These are phyloP conservation scores for Metallyticus violacea DNA, from an alignment of 2,888 invertebrate species.

Conservation along the genomic window DNA sequence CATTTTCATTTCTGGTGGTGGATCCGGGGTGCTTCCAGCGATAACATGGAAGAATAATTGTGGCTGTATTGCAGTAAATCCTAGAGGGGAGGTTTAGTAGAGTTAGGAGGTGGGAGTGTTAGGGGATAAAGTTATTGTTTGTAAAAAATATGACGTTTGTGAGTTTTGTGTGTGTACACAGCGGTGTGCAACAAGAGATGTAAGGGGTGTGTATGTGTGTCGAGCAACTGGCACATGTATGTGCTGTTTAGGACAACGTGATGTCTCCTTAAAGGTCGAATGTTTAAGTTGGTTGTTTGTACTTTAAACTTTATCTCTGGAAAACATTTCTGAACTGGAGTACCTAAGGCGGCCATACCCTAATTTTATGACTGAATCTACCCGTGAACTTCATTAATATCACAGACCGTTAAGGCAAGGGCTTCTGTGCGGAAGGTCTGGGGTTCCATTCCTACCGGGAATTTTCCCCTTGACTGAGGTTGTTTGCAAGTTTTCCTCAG, in stretches of 20 bases:
- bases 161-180: not conserved
- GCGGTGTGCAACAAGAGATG: not conserved
- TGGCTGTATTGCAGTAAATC: conserved; percentile 12
- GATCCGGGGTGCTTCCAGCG: not conserved
- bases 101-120: not conserved
- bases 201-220: not conserved
- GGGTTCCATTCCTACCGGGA: too few species aligned
- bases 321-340: too few species aligned
- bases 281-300: too few species aligned
- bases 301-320: too few species aligned
- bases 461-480: too few species aligned
- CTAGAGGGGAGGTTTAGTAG: not conserved
- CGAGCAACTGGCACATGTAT: not conserved
- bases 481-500: too few species aligned
- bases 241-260: not conserved
- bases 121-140: conserved; percentile 16
- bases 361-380: too few species aligned
- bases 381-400: too few species aligned
- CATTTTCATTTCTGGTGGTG: conserved; percentile 7
- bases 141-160: conserved; percentile 11
- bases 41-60: conserved; percentile 15
- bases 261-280: too few species aligned
- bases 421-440: too few species aligned
- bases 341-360: too few species aligned
- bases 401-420: too few species aligned